Percentiles rank a stretch among this genome's conserved stretches.
These are phyloP conservation scores for Phylloscopus trochilus DNA, from an alignment of 2,113 vertebrate genomes.

Conservation along the genomic window DNA sequence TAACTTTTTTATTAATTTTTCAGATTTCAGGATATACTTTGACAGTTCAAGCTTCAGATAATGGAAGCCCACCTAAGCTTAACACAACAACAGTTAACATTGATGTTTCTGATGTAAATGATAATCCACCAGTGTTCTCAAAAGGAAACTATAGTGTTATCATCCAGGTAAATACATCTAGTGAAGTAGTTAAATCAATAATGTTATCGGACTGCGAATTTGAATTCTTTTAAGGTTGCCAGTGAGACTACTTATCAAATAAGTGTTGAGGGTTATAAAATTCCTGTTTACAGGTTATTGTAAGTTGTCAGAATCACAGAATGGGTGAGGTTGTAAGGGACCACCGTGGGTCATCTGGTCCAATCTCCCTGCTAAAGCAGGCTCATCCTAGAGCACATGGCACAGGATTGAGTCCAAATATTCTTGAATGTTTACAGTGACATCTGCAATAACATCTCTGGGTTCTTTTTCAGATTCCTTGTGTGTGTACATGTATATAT, in stretches of 20 bases:
- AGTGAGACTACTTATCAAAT: not conserved
- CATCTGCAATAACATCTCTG: not conserved
- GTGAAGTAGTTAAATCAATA: not conserved
- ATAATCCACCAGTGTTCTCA: conserved; percentile 93
- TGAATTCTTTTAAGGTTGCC: not conserved
- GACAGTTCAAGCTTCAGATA: conserved; percentile 87
- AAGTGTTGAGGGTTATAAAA: not conserved
- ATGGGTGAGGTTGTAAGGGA: not conserved
- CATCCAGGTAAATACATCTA: conserved; percentile 82
- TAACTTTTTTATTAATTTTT: not conserved
- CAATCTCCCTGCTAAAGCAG: not conserved
- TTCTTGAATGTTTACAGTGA: not conserved
- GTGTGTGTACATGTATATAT: accelerated
- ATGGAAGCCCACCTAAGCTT: conserved; percentile 78
- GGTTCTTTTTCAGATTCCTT: not conserved
- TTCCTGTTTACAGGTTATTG: not conserved
- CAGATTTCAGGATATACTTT: conserved; percentile 95
- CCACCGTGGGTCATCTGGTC: not conserved
- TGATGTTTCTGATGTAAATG: conserved; percentile 96
- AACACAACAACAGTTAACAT: conserved; percentile 89
- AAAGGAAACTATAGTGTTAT: conserved; percentile 91
- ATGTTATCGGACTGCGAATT: not conserved
- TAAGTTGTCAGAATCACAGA: not conserved
- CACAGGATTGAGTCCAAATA: not conserved
- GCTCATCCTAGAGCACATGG: not conserved